A percentile compares a stretch with the other conserved stretches of the same genome.
These are phyloP conservation scores for Leuciscus idus DNA, from an alignment of 2,113 vertebrate genomes.

Conservation along the genomic window DNA sequence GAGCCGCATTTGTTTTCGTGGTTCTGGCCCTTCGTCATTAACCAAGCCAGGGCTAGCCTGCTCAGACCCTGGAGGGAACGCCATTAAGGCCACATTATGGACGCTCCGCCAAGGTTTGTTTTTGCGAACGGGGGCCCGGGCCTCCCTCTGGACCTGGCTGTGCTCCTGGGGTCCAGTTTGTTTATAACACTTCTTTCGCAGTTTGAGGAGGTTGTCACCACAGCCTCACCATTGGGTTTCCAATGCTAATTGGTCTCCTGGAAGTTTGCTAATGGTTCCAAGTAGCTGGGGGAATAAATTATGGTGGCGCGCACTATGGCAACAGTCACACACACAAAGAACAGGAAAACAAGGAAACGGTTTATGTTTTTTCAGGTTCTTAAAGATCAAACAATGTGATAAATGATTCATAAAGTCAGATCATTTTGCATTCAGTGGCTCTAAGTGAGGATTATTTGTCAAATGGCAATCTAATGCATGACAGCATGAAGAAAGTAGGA, in stretches of 20 bases:
- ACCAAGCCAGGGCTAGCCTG: slow-evolving; percentile 67
- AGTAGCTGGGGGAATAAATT: slow-evolving; percentile 80
- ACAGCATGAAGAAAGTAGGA: slow-evolving; percentile 61
- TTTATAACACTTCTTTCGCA: slow-evolving; percentile 82
- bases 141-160: slow-evolving; percentile 71
- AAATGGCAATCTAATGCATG: slow-evolving; percentile 76
- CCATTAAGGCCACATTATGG: slow-evolving; percentile 77
- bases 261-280: slow-evolving; percentile 85
- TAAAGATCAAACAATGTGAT: slow-evolving; percentile 72
- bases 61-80: slow-evolving; percentile 70
- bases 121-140: slow-evolving; percentile 72
- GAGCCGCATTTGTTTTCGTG: slow-evolving; percentile 22
- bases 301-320: slow-evolving; percentile 67
- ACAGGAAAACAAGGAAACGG: slow-evolving; percentile 64
- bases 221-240: slow-evolving; percentile 78
- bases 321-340: slow-evolving; percentile 58
- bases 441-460: slow-evolving; percentile 70
- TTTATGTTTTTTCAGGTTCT: slow-evolving; percentile 70
- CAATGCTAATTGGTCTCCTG: slow-evolving; percentile 85
- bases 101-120: slow-evolving; percentile 80
- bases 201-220: slow-evolving; percentile 83
- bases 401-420: slow-evolving; percentile 75
- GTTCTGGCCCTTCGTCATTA: slow-evolving; percentile 68
- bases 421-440: slow-evolving; percentile 69
- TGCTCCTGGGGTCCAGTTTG: slow-evolving; percentile 85